These are phyloP conservation scores for Epinephelus coioides DNA, from an alignment of 2,797 vertebrate species.

Conservation along the genomic window DNA sequence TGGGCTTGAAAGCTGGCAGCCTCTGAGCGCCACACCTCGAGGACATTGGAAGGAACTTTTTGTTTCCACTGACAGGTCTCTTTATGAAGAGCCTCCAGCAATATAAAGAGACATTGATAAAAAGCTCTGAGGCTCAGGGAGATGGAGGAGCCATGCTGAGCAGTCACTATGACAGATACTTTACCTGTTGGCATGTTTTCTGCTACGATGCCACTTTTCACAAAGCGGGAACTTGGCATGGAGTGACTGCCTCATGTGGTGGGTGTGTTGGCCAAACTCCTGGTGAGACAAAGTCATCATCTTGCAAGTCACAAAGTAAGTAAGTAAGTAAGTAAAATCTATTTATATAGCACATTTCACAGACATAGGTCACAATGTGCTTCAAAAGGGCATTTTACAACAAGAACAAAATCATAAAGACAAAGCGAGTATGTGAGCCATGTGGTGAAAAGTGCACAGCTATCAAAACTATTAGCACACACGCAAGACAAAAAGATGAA, in stretches of 20 bases:
- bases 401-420: no score
- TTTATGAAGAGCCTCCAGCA: constrained; percentile 46
- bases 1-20: constrained; percentile 17
- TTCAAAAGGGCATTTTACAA: no score
- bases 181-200: constrained; percentile 40
- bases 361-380: no score
- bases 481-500: no score
- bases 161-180: constrained; percentile 50
- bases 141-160: constrained; percentile 25
- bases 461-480: no score
- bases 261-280: background rate
- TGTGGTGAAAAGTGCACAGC: no score
- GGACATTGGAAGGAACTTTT: constrained; percentile 22
- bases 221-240: background rate
- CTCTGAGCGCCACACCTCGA: constrained; percentile 22
- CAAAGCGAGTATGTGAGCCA: no score
- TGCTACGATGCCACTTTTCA: constrained; percentile 26
- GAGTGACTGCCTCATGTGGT: background rate
- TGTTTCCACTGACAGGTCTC: constrained; percentile 29
- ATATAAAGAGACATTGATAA: constrained; percentile 64
- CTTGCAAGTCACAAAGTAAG: background rate
- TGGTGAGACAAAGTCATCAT: background rate
- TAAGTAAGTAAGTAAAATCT: no score
- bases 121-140: constrained; percentile 54
- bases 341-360: no score